Conservation (phyloP, 1,140 invertebrate genomes). For the Aphelinus atriplicis region DNA sequence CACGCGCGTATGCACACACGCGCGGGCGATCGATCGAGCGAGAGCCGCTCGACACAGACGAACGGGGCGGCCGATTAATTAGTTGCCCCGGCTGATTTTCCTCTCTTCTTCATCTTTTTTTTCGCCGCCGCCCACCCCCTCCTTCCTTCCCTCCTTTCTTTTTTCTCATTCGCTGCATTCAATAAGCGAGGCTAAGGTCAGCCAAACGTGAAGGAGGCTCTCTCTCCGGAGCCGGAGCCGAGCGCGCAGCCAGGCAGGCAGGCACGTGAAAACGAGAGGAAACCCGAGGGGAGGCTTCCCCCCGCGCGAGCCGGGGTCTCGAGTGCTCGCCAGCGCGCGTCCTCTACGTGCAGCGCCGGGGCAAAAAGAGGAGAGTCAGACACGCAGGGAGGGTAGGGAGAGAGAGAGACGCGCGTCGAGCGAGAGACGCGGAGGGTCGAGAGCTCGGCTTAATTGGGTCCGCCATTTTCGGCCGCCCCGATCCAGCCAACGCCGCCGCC, state of each 20-base stretch:
- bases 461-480: conserved; percentile 64
- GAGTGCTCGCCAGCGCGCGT: background rate
- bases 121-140: background rate
- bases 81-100: conserved; percentile 4
- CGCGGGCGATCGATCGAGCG: conserved; percentile 4
- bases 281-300: too few relatives aligned
- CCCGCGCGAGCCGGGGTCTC: too few relatives aligned
- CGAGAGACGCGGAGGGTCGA: background rate
- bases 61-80: conserved; percentile 24
- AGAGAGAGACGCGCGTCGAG: conserved; percentile 9
- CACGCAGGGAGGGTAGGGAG: background rate
- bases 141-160: background rate
- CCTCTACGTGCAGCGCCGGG: background rate
- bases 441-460: conserved; percentile 63
- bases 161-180: conserved; percentile 23
- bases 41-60: background rate
- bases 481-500: conserved; percentile 45
- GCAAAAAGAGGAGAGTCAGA: conserved; percentile 16
- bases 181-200: conserved; percentile 48
- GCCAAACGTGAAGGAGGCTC: conserved; percentile 56
- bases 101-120: background rate
- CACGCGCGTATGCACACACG: background rate
- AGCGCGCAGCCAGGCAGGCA: too few relatives aligned
- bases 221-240: too few relatives aligned
- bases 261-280: too few relatives aligned